Evolutionary conservation across 2,888 invertebrate species (phyloP).

Genomic region (Mycalesis mineus): DNA sequence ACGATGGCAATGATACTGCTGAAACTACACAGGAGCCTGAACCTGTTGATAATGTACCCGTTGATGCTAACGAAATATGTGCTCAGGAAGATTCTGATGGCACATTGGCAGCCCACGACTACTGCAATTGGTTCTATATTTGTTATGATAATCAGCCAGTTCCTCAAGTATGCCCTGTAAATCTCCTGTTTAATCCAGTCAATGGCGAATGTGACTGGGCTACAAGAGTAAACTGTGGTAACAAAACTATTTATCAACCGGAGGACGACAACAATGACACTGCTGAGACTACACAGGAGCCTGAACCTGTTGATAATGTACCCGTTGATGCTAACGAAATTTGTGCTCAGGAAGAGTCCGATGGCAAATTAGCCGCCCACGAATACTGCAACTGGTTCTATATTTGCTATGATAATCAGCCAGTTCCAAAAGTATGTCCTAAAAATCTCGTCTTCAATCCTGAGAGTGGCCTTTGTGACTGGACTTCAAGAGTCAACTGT

Average conservation of each 20-base stretch:
- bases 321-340: constrained; percentile 35
- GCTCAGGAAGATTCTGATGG: constrained; percentile 34
- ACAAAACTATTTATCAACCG: constrained; percentile 31
- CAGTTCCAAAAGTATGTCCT: constrained; percentile 35
- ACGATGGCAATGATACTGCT: constrained; percentile 11
- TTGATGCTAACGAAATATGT: constrained; percentile 33
- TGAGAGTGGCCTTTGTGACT: constrained; percentile 38
- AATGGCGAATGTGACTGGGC: constrained; percentile 40
- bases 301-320: constrained; percentile 30
- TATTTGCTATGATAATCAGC: constrained; percentile 36
- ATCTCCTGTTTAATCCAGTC: constrained; percentile 36
- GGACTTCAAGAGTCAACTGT: constrained; percentile 39
- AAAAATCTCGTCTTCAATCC: constrained; percentile 39
- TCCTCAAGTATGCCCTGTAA: constrained; percentile 29
- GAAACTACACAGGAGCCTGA: neutral
- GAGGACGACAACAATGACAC: constrained; percentile 5
- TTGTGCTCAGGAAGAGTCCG: constrained; percentile 36
- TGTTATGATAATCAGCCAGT: constrained; percentile 32
- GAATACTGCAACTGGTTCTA: constrained; percentile 44
- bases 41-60: no score
- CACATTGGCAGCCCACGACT: constrained; percentile 38
- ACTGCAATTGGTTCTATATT: constrained; percentile 40
- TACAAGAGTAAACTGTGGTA: constrained; percentile 38
- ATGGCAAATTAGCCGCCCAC: constrained; percentile 28
- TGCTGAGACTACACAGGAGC: constrained; percentile 26